A percentile compares a stretch with the other conserved stretches of the same genome.
phyloP scores from a whole-genome alignment of 2,113 vertebrate species.

The Gopherus flavomarginatus region DNA sequence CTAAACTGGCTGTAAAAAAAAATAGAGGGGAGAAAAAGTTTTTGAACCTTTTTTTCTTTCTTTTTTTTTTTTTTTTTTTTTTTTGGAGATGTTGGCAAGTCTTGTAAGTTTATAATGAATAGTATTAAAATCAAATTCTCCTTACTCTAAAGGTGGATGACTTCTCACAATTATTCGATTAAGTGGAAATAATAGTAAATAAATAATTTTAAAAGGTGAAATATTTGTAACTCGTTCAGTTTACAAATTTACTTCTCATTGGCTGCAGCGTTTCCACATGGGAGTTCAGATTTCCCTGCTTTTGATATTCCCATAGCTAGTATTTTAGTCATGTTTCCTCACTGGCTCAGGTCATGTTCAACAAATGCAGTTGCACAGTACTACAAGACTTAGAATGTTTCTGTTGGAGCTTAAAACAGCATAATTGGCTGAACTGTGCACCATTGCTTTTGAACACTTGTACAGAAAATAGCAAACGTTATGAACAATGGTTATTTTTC shows the following conservation, averaged over 20 bases:
- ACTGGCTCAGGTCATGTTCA: not conserved
- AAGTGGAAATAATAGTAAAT: not conserved
- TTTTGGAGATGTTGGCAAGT: not conserved
- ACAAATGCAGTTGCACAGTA: not conserved
- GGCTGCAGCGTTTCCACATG: not conserved
- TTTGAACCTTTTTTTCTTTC: not conserved
- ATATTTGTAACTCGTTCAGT: not conserved
- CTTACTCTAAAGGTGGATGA: rapidly evolving
- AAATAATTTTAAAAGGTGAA: not conserved
- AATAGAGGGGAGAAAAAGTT: not conserved
- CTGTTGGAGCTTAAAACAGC: not conserved
- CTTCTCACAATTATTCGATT: not conserved
- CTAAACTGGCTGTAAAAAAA: not conserved
- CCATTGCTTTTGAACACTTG: no score
- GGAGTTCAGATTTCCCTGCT: not conserved
- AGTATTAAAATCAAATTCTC: not conserved
- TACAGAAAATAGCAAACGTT: not conserved
- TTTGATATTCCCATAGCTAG: not conserved
- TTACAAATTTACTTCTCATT: not conserved
- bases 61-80: not conserved
- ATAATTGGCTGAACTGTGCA: not conserved
- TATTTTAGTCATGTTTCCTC: slow-evolving; percentile 15
- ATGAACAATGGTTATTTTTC: not conserved
- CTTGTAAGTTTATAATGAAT: not conserved
- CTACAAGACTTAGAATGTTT: not conserved